Evolutionary conservation across 2,797 vertebrate genomes (phyloP), one percentile per base, ranked within the genome.

Genomic region (Eulemur rubriventer): DNA sequence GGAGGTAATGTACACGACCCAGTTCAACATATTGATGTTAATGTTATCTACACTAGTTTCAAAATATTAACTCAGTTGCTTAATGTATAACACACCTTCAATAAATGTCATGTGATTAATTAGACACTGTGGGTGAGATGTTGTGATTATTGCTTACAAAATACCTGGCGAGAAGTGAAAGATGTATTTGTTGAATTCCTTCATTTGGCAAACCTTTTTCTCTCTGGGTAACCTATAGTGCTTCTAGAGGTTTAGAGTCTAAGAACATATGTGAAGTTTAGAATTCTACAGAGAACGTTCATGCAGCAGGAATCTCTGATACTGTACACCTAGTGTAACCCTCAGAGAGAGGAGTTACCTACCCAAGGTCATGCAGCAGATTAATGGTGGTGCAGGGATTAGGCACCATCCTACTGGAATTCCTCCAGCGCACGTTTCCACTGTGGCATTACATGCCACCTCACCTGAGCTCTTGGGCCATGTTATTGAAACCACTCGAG

Each of bases 351-450:
- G 28, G 20, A 2, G 57, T 33, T 4, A 26, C 33, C 67, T 16
- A 13, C 20, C 55, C 30, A n/a, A 46, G 57, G 63, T 28, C 78
- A 28, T 0, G 0, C 3, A 2, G 35, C 6, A 3, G 38, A 33
- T 41, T n/a, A 8, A 11, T 1, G 30, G 73, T 5, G 24, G 82
- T 35, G 41, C 16, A 5, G 14, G 26, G 16, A 43, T 28, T 30
- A 8, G 20, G 57, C 4, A 2, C 35, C 38, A 2, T 18, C 7
- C 43, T 22, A 0, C n/a, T 7, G 17, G 78, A 38, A 28, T 48
- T 57, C 12, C 9, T 70, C 17, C 3, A 8, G 28, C 0, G 30
- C 52, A 16, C 26, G 50, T 38, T 81, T 63, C 57, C 67, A 9
- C 16, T 43, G 46, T 48, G n/a, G 26, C 16, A 26, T 38, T 46